phyloP scores from a whole-genome alignment of 2,113 vertebrate genomes.

The Steatornis caripensis region DNA sequence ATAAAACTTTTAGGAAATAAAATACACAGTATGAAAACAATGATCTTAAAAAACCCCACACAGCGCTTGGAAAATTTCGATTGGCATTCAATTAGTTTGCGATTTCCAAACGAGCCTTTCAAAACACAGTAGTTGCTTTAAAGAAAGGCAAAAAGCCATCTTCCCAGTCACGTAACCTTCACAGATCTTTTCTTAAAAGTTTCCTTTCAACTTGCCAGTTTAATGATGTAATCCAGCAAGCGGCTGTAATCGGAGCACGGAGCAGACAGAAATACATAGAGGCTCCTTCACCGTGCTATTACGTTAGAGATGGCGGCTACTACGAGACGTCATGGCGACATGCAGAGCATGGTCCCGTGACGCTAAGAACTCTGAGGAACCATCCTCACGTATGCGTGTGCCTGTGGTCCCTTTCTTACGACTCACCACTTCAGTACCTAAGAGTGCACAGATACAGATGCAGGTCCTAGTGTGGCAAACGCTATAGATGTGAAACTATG shows the following conservation, averaged over 20 bases:
- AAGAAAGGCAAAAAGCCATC: background rate
- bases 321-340: too few species aligned
- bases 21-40: background rate
- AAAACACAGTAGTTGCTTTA: background rate
- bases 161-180: background rate
- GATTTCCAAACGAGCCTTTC: background rate
- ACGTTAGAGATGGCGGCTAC: fast-evolving
- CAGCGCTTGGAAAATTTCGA: background rate
- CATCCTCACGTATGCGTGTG: too few species aligned
- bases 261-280: background rate
- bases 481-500: background rate
- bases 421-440: background rate
- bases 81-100: background rate
- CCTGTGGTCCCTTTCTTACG: background rate
- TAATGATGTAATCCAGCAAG: background rate
- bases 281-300: background rate
- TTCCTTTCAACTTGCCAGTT: background rate
- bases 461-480: background rate
- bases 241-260: background rate
- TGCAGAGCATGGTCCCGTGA: background rate
- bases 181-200: background rate
- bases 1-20: background rate
- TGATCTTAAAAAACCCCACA: background rate
- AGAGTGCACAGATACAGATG: background rate
- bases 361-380: background rate